Evolutionary conservation across 2,888 invertebrate genomes (phyloP).

Genomic region (Platypus cylindrus): DNA sequence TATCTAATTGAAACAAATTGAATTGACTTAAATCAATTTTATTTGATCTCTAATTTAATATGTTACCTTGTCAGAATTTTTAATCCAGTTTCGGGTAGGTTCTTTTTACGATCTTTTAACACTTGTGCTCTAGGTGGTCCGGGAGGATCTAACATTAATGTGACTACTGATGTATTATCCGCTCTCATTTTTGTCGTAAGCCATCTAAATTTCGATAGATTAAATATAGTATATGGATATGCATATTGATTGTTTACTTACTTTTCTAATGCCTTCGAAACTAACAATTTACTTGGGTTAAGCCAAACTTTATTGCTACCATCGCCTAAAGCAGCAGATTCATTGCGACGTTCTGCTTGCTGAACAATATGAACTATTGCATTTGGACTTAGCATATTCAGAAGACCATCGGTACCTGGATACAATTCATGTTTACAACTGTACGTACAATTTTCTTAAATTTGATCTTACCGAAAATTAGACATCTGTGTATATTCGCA

Average conservation of each 20-base stretch:
- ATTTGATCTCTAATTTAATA: not conserved
- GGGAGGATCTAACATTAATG: slow-evolving; percentile 81
- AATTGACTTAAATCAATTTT: too few species aligned
- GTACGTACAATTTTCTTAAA: too few species aligned
- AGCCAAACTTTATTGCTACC: slow-evolving; percentile 47
- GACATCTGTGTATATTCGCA: slow-evolving; percentile 64
- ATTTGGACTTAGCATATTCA: slow-evolving; percentile 85
- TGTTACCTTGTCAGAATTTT: slow-evolving; percentile 30
- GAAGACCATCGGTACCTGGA: slow-evolving; percentile 84
- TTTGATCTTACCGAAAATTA: slow-evolving; percentile 64
- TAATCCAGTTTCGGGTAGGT: slow-evolving; percentile 23
- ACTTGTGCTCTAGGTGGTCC: slow-evolving; percentile 64
- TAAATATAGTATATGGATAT: not conserved
- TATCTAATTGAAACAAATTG: slow-evolving; percentile 12
- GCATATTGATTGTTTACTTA: not conserved
- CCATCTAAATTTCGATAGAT: slow-evolving; percentile 46
- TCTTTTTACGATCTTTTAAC: slow-evolving; percentile 31
- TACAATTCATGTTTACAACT: too few species aligned
- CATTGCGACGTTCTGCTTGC: slow-evolving; percentile 68
- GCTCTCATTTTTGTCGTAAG: slow-evolving; percentile 75
- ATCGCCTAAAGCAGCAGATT: slow-evolving; percentile 44
- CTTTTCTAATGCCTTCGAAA: slow-evolving; percentile 60
- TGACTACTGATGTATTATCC: slow-evolving; percentile 92
- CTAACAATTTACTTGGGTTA: slow-evolving; percentile 85
- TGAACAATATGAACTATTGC: slow-evolving; percentile 76